Base-by-base conservation (phyloP, 2,797 vertebrate genomes). In the Myiothlypis coronata region DNA sequence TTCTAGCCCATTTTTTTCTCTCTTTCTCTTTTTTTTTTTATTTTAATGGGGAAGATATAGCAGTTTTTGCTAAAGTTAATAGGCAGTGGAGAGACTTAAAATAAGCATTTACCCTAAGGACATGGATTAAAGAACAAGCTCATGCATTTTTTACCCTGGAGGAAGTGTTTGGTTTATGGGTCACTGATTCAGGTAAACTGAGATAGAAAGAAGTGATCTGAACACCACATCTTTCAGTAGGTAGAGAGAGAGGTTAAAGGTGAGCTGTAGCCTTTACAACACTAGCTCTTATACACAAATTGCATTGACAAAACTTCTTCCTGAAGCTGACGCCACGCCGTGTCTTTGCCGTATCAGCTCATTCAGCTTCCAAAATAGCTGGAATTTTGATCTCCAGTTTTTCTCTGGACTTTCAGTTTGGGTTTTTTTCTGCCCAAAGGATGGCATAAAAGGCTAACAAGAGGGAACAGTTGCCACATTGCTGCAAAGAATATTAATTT, bases 51-150 rank as follows among this genome's bases (percentile, higher is more conserved):
- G 26, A 57, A 82, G 35, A 7, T 69, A 28, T 17, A 69, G 26
- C 26, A 71, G 44, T 34, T 85, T 92, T 89, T 70, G 52, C 20
- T 79, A 70, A 92, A 80, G 35, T 90, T 94, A 84, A 70, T 65
- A 89, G 74, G 37, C 67, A 92, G 63, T 9, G 3, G 26, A 89
- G 30, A 82, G 52, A 70, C 41, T 95, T 95, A 93, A 96, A 94
- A 93, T 86, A 91, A 94, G 43, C 20, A 41, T 28, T 21, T 52
- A 72, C 75, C 74, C 75, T 67, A 84, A 92, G 83, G 94, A 93
- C 22, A 85, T 49, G 34, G 63, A 94, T 84, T 94, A 87, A 87
- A 92, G 78, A 87, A 74, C 21, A 77, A 90, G 43, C 32, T 92
- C 30, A 80, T 87, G 56, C 19, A 89, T 92, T 89, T 94, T 85